These are phyloP conservation scores for Blastobasis adustella DNA, from an alignment of 2,888 invertebrate genomes.

Conservation along the genomic window DNA sequence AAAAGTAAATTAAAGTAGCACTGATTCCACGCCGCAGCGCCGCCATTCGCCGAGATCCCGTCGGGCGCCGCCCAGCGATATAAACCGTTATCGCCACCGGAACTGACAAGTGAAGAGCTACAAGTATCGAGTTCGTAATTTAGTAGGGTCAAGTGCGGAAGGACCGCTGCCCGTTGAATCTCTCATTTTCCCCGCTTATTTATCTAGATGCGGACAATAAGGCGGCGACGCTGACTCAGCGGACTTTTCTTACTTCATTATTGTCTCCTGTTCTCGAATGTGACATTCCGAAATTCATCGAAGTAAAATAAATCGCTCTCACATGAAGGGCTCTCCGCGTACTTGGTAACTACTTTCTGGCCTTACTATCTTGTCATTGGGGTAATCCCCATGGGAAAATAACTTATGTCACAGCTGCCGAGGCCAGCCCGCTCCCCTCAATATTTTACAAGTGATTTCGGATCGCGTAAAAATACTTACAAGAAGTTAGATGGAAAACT, in stretches of 20 bases:
- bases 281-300: neutral
- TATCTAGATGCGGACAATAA: neutral
- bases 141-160: constrained; percentile 11
- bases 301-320: neutral
- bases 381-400: constrained; percentile 41
- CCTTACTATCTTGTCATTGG: constrained; percentile 18
- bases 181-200: constrained; percentile 7
- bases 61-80: constrained; percentile 3
- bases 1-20: no score
- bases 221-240: neutral
- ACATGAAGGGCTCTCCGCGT: constrained; percentile 8
- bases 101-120: constrained; percentile 11
- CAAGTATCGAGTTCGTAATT: constrained; percentile 12
- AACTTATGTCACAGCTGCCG: constrained; percentile 41
- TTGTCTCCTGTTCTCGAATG: neutral
- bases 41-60: neutral
- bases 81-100: constrained; percentile 9
- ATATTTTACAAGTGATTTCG: constrained; percentile 57
- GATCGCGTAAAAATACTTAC: constrained; percentile 46
- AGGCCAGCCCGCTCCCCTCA: constrained; percentile 28
- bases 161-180: constrained; percentile 2
- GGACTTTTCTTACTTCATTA: neutral
- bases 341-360: constrained; percentile 14
- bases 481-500: constrained; percentile 44
- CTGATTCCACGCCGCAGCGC: no score